A percentile compares a stretch with the other conserved stretches of the same genome.
phyloP scores from a whole-genome alignment of 1,140 invertebrate species.

The Papilio aristodemus region DNA sequence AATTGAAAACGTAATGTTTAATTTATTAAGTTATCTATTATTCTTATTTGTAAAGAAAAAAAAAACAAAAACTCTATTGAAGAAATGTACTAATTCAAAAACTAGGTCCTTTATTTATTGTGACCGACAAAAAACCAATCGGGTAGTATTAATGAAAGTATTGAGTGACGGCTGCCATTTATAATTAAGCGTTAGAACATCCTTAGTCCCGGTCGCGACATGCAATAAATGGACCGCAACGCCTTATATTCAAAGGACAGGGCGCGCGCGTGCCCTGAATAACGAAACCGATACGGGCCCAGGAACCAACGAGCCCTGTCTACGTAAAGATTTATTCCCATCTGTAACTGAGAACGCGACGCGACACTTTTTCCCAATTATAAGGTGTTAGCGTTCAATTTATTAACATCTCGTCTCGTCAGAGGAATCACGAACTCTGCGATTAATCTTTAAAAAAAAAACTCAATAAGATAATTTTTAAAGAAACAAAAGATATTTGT shows the following conservation, averaged over 20 bases:
- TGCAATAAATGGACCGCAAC: conserved; percentile 70
- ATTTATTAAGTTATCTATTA: too few species aligned
- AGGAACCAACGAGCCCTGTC: conserved; percentile 60
- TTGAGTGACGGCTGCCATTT: conserved; percentile 58
- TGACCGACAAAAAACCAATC: conserved; percentile 27
- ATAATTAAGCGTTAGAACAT: conserved; percentile 66
- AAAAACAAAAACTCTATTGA: too few species aligned
- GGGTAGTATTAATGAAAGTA: conserved; percentile 3
- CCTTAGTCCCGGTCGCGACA: conserved; percentile 55
- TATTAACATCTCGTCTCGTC: conserved; percentile 76
- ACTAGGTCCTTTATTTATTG: conserved; percentile 33
- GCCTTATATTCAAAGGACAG: conserved; percentile 72
- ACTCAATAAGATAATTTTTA: not conserved
- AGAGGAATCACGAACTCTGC: conserved; percentile 59
- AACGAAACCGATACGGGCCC: conserved; percentile 44
- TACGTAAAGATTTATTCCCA: conserved; percentile 79
- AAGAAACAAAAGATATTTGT: not conserved
- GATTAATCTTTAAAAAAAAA: conserved; percentile 26
- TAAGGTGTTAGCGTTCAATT: conserved; percentile 74
- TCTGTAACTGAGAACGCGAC: conserved; percentile 76
- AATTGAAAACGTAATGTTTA: too few species aligned
- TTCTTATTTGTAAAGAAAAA: too few species aligned
- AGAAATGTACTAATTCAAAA: not conserved
- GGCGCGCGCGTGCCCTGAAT: conserved; percentile 66
- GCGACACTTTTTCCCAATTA: conserved; percentile 79